phyloP scores from a whole-genome alignment of 2,113 vertebrate genomes.

The Edolisoma coerulescens region DNA sequence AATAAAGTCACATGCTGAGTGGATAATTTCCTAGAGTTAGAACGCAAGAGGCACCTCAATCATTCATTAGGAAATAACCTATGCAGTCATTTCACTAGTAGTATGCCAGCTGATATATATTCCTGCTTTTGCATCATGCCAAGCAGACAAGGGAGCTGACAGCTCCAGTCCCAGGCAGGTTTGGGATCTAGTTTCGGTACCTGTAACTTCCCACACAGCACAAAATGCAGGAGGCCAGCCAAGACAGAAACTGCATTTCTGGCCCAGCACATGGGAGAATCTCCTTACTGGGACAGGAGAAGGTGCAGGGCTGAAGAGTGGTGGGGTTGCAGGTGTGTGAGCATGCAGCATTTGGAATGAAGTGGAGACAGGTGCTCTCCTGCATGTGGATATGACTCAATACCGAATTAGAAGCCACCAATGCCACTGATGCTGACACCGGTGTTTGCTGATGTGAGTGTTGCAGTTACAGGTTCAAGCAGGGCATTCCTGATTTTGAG shows the following conservation, averaged over 20 bases:
- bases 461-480: neutral
- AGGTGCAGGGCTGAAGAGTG: neutral
- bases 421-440: neutral
- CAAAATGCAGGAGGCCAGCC: neutral
- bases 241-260: neutral
- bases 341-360: neutral
- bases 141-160: neutral
- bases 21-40: neutral
- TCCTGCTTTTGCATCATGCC: neutral
- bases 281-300: neutral
- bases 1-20: neutral
- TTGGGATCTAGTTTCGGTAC: neutral
- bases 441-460: fast-evolving
- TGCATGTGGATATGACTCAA: neutral
- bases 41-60: neutral
- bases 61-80: neutral
- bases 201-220: neutral
- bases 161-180: neutral
- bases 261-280: neutral
- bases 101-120: neutral
- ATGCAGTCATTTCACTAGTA: neutral
- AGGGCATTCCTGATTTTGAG: neutral
- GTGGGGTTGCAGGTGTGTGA: neutral
- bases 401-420: neutral
- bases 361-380: neutral